Evolutionary conservation across 2,888 invertebrate species (phyloP).

Genomic region (Metellina segmentata): DNA sequence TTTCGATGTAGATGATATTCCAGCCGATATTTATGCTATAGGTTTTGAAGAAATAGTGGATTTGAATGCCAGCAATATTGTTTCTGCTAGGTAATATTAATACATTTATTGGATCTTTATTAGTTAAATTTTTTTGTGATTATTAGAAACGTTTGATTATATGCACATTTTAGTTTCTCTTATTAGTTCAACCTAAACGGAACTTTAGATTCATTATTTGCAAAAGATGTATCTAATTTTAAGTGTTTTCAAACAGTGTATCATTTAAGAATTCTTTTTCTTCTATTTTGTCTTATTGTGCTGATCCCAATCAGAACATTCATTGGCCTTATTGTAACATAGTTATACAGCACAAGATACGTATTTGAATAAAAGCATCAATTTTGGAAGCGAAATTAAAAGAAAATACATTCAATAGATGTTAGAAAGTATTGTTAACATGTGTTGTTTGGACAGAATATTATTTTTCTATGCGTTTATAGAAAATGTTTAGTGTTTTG

Average conservation of each 20-base stretch:
- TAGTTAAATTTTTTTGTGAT: neutral
- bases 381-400: too few relatives aligned
- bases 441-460: too few relatives aligned
- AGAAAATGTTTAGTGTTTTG: too few relatives aligned
- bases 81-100: slow-evolving; percentile 88
- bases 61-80: slow-evolving; percentile 98
- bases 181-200: neutral
- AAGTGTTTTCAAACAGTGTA: neutral
- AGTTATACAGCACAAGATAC: too few relatives aligned
- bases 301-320: too few relatives aligned
- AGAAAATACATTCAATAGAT: too few relatives aligned
- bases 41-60: slow-evolving; percentile 99
- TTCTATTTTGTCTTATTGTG: too few relatives aligned
- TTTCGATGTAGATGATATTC: slow-evolving; percentile 82
- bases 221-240: neutral
- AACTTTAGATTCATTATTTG: neutral
- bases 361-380: too few relatives aligned
- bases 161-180: neutral
- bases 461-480: too few relatives aligned
- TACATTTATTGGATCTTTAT: neutral
- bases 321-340: too few relatives aligned
- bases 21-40: slow-evolving; percentile 96
- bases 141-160: neutral
- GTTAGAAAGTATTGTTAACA: too few relatives aligned
- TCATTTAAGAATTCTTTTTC: too few relatives aligned